phyloP scores from a whole-genome alignment of 2,797 vertebrate genomes.

The Sarcoramphus papa region DNA sequence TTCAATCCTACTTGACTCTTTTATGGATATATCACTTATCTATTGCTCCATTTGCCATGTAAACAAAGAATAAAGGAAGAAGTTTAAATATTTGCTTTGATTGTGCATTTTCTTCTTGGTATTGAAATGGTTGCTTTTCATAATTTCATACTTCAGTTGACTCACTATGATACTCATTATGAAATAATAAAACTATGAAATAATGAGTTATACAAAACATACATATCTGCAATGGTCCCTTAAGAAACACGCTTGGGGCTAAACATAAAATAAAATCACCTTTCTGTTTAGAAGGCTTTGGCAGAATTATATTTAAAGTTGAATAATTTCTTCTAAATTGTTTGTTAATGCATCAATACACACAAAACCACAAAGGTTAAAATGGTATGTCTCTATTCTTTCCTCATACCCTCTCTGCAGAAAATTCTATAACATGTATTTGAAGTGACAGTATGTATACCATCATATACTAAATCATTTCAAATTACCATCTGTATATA shows the following conservation, averaged over 20 bases:
- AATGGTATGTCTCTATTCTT: background rate
- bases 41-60: background rate
- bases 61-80: constrained; percentile 21
- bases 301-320: background rate
- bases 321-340: background rate
- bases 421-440: background rate
- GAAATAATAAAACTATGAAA: background rate
- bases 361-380: background rate
- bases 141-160: background rate
- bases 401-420: background rate
- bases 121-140: background rate
- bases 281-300: background rate
- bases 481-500: background rate
- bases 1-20: constrained; percentile 18
- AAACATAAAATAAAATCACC: background rate
- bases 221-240: background rate
- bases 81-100: background rate
- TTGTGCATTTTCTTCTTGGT: background rate
- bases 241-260: background rate
- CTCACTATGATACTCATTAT: background rate
- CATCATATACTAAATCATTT: background rate
- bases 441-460: background rate
- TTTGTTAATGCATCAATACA: background rate
- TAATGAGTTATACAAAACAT: background rate
- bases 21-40: background rate